Conservation (phyloP, 2,113 vertebrate genomes). For the Camelus dromedarius region DNA sequence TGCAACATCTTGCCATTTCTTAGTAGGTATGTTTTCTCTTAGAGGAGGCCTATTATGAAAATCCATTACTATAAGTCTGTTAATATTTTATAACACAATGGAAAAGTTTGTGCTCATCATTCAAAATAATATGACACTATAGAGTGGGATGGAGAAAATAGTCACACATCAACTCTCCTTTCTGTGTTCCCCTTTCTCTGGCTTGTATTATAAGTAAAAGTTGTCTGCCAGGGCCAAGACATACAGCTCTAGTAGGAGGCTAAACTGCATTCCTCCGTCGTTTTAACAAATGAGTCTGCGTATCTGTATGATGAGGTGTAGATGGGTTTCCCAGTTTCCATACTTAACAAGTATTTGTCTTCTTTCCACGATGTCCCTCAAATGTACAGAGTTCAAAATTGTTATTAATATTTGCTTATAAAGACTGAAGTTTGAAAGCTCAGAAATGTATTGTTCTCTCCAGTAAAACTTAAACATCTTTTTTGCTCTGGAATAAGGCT, state of each 20-base stretch:
- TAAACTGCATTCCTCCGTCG: background rate
- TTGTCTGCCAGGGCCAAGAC: no score
- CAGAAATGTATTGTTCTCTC: background rate
- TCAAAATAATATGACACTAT: background rate
- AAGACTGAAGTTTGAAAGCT: background rate
- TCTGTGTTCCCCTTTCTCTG: background rate
- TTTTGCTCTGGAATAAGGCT: background rate
- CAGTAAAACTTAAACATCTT: background rate
- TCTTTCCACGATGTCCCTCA: background rate
- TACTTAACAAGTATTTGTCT: background rate
- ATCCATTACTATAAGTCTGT: conserved; percentile 1
- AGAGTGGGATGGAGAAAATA: background rate
- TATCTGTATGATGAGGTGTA: background rate
- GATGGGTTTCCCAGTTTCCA: background rate
- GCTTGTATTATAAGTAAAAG: background rate
- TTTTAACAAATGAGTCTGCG: background rate
- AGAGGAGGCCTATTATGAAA: conserved; percentile 28
- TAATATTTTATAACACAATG: conserved; percentile 68
- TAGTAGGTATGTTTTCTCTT: background rate
- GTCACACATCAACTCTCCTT: background rate
- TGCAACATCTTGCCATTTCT: background rate
- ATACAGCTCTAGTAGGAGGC: background rate
- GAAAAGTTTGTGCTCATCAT: conserved; percentile 48
- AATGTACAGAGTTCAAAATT: background rate
- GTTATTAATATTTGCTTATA: background rate